Percentiles rank a stretch among this genome's conserved stretches.
Evolutionary conservation across 2,888 invertebrate genomes (phyloP).

Genomic region (Hydrotaea cyrtoneurina): DNA sequence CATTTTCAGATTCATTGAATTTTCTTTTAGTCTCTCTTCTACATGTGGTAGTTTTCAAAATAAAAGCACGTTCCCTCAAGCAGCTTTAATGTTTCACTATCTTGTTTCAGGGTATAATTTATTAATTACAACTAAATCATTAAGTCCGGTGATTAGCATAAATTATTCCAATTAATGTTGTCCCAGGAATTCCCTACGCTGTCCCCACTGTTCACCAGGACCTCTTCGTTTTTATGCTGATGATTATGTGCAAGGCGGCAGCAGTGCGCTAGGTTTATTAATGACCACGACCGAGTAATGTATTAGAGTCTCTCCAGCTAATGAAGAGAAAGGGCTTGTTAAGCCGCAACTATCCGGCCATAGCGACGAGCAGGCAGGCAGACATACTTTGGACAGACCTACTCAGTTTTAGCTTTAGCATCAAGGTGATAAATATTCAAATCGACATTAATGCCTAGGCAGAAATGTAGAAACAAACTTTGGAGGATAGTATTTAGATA

Average conservation of each 20-base stretch:
- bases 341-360: constrained; percentile 19
- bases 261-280: constrained; percentile 10
- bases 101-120: constrained; percentile 1
- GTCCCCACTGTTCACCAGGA: background rate
- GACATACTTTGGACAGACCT: too few relatives aligned
- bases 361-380: background rate
- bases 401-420: constrained; percentile 13
- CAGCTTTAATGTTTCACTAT: too few relatives aligned
- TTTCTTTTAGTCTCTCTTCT: too few relatives aligned
- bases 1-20: too few relatives aligned
- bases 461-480: constrained; percentile 49
- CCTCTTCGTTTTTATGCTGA: background rate
- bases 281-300: constrained; percentile 13
- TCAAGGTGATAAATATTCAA: constrained; percentile 66
- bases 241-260: background rate
- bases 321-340: constrained; percentile 38
- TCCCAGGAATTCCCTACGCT: background rate
- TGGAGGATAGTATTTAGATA: background rate
- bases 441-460: constrained; percentile 64
- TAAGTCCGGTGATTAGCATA: constrained; percentile 32
- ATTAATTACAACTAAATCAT: constrained; percentile 33
- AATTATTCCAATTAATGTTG: constrained; percentile 25
- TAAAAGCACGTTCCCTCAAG: too few relatives aligned
- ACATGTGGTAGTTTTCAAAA: too few relatives aligned
- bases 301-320: constrained; percentile 9